Conservation (phyloP, 2,888 invertebrate species). For the Lumbricus terrestris region DNA sequence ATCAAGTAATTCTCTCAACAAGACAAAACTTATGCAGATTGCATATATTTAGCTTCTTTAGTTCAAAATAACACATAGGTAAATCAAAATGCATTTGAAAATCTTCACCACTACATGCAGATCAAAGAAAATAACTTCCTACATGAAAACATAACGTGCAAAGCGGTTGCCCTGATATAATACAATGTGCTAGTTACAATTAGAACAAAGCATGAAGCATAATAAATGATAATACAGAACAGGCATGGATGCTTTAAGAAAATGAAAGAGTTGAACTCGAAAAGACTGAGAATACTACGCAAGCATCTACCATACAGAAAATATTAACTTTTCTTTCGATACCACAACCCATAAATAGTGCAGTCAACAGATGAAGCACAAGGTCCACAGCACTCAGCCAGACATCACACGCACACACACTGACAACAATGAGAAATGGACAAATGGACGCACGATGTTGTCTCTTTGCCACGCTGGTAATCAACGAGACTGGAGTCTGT, state of each 20-base stretch:
- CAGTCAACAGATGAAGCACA: background rate
- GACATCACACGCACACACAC: conserved; percentile 15
- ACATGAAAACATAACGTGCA: background rate
- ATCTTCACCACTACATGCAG: background rate
- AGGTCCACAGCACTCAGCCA: background rate
- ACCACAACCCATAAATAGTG: background rate
- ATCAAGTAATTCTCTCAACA: background rate
- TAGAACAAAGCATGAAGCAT: background rate
- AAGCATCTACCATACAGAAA: background rate
- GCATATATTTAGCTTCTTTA: background rate
- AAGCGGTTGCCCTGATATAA: background rate
- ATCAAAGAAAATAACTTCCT: background rate
- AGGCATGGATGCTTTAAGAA: background rate
- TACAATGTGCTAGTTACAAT: background rate
- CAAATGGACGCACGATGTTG: conserved; percentile 33
- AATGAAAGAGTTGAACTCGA: background rate
- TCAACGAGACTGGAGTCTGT: conserved; percentile 41
- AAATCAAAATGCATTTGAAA: background rate
- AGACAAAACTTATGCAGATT: background rate
- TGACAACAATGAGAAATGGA: background rate
- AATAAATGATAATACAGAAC: background rate
- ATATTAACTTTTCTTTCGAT: background rate
- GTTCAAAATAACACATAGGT: background rate
- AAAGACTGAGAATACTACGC: background rate
- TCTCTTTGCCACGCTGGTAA: conserved; percentile 36